Conservation (phyloP, 2,888 invertebrate species). For the Erpobdella octoculata region DNA sequence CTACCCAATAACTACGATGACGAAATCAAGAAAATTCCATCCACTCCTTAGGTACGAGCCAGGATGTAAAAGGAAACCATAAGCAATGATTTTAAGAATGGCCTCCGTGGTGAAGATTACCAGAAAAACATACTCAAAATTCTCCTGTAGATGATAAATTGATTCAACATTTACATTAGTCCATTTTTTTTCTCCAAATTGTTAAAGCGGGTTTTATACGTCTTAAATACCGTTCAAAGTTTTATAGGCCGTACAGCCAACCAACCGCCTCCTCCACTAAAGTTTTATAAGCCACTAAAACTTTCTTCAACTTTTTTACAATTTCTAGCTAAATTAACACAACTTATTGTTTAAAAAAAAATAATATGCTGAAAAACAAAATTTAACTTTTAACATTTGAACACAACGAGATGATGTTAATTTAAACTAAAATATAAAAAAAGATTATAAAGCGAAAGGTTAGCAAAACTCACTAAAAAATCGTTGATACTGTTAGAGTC, state of each 20-base stretch:
- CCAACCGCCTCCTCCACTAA: too few species aligned
- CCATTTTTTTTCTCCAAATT: too few species aligned
- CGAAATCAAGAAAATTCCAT: constrained; percentile 75
- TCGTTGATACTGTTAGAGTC: constrained; percentile 94
- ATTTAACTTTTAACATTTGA: not conserved
- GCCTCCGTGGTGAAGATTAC: constrained; percentile 98
- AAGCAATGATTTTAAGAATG: constrained; percentile 96
- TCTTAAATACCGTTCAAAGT: too few species aligned
- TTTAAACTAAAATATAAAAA: not conserved
- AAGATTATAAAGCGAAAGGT: too few species aligned
- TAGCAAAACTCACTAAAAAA: constrained; percentile 89
- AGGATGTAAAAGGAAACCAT: constrained; percentile 90
- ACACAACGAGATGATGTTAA: not conserved
- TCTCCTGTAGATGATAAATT: constrained; percentile 16
- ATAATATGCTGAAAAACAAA: not conserved
- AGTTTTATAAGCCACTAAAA: too few species aligned
- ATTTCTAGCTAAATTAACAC: too few species aligned
- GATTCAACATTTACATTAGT: too few species aligned
- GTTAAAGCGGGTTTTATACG: too few species aligned
- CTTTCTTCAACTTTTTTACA: too few species aligned
- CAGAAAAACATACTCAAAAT: constrained; percentile 90
- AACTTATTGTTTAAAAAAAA: too few species aligned
- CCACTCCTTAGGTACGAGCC: constrained; percentile 97
- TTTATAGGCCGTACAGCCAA: too few species aligned
- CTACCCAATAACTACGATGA: constrained; percentile 98